Evolutionary conservation across 2,888 invertebrate species (phyloP), one percentile per base, ranked within the genome.

Genomic region (Lasiommata megera): DNA sequence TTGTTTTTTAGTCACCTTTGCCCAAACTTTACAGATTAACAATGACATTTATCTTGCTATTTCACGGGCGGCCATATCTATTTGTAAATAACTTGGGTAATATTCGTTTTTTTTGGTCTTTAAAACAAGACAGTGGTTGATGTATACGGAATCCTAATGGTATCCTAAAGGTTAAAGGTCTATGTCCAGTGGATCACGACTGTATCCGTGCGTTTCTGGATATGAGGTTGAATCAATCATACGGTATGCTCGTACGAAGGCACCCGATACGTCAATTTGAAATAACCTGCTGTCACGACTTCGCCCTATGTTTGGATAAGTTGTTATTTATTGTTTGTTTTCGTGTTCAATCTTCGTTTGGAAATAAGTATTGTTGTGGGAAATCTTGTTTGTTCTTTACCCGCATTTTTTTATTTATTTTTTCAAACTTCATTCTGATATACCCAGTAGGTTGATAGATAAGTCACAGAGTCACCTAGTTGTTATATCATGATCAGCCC

Each of bases 181-280:
- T 70, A 64, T 73, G 74, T 62, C 69, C 73, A 72, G 64, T 70
- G 60, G 60, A 69, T 71, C 77, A 79, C 79, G 77, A 72, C 46
- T 63, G 64, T 64, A 62, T 50, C 48, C 62, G 50, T 59, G 63
- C 60, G 41, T 61, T 63, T 60, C 57, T 62, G 60, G 60, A 63
- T 66, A 56, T 58, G 54, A 66, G 64, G 64, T 62, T 65, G 57
- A 65, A 63, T 64, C 61, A 63, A 65, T 67, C 63, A 64, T 43
- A 57, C 14, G 52, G 51, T 48, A 54, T 29, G 37, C 31, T 46
- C 31, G 46, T 46, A 46, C 2, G 43, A 3, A 23, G 18, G 29
- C 9, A 3, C 23, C 18, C n/a, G 17, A 36, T 37, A 63, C 38
- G 40, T 55, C 54, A 56, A 56, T 58, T 58, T 44, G 47, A 56